phyloP scores from a whole-genome alignment of 2,888 invertebrate species.

The Mythimna ferrago region DNA sequence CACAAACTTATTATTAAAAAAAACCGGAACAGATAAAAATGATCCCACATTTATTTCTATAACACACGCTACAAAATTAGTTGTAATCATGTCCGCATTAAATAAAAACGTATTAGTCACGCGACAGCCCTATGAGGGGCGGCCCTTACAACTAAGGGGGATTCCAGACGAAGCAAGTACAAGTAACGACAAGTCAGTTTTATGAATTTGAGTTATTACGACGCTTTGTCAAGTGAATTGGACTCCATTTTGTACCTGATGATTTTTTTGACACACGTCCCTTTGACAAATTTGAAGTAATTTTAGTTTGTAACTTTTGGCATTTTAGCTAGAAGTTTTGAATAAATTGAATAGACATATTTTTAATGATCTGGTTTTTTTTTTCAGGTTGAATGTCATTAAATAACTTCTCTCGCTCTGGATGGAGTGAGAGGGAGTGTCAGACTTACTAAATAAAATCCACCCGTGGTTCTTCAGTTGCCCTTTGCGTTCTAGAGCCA shows the following conservation, averaged over 20 bases:
- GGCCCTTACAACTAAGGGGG: slow-evolving; percentile 57
- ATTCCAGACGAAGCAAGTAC: slow-evolving; percentile 42
- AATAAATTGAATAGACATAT: no score
- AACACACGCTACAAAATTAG: slow-evolving; percentile 74
- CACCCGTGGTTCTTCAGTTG: no score
- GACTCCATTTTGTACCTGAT: slow-evolving; percentile 46
- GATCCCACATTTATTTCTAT: slow-evolving; percentile 58
- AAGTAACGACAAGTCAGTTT: slow-evolving; percentile 52
- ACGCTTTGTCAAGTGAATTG: slow-evolving; percentile 37
- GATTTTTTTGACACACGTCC: slow-evolving; percentile 32
- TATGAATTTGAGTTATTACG: slow-evolving; percentile 58
- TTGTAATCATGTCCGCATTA: slow-evolving; percentile 70
- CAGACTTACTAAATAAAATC: no score
- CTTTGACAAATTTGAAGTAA: slow-evolving; percentile 15
- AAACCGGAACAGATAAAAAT: slow-evolving; percentile 42
- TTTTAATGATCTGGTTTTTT: no score
- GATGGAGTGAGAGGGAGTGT: no score
- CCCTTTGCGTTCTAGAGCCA: no score
- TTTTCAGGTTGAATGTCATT: no score
- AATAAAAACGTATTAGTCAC: slow-evolving; percentile 78
- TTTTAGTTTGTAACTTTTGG: slow-evolving; percentile 15
- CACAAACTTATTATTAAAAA: slow-evolving; percentile 11
- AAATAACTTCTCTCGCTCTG: no score
- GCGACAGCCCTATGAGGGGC: slow-evolving; percentile 76
- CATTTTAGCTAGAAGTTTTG: background rate